Base-by-base conservation (phyloP, 2,113 vertebrate genomes). In the Lagopus muta region DNA sequence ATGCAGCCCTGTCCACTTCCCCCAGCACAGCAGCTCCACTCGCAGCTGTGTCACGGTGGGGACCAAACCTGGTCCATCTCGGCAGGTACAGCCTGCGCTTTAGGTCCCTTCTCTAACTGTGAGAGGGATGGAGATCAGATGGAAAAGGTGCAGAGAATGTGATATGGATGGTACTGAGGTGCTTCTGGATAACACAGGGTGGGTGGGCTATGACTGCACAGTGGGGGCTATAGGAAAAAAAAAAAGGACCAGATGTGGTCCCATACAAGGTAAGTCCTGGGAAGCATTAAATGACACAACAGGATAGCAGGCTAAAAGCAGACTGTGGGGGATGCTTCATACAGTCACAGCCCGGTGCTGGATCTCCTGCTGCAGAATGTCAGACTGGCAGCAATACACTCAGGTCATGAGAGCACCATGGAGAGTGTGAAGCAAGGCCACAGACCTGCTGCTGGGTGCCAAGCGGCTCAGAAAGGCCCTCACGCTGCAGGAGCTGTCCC, bases 261-360 rank as follows among this genome's bases (percentile, higher is more conserved):
- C 77, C 0, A 1, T 6, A 28, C 4, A 45, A 74, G 54, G n/a
- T 16, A 40, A 61, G 34, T 52, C 34, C 38, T 34, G 52, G 22
- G 40, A 82, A 82, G 16, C 24, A 76, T 30, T 47, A 86, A 64
- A 55, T 18, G 4, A 92, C 86, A 65, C 0, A 0, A 52, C 22
- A 21, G 58, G 64, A 24, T n/a, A 88, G 50, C 72, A 74, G 25
- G 9, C 45, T 86, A 28, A 71, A 82, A 80, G 52, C 27, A 0
- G 19, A 11, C 16, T 2, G 1, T 0, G 3, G n/a, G 38, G 13
- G 45, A 0, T 0, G 76, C 52, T 89, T 19, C 3, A 1, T 1
- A 0, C 4, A 21, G 69, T 73, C 20, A 47, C 55, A 62, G 36
- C 27, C 85, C 22, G 20, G n/a, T 0, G 0, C 27, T 73, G 61